Conservation (phyloP, 2,888 invertebrate species). For the Drosophila helvetica region DNA sequence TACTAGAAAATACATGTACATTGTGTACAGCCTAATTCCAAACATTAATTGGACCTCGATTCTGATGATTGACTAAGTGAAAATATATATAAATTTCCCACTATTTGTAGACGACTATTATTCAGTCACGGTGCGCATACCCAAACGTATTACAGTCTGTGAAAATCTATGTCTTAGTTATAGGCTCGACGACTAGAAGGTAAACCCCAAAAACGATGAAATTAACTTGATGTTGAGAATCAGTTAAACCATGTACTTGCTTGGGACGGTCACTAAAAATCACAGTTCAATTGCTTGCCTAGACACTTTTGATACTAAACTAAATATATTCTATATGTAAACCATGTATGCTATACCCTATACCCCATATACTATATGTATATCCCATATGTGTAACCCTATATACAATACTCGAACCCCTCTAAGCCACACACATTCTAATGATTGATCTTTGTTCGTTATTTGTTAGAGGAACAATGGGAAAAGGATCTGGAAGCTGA, state of each 20-base stretch:
- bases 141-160: constrained; percentile 81
- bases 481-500: constrained; percentile 98
- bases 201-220: constrained; percentile 51
- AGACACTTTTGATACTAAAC: constrained; percentile 50
- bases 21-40: constrained; percentile 7
- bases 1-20: constrained; percentile 17
- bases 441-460: constrained; percentile 37
- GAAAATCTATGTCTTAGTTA: constrained; percentile 79
- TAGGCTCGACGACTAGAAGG: constrained; percentile 57
- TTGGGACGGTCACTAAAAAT: constrained; percentile 60
- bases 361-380: background rate
- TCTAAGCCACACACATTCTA: constrained; percentile 71
- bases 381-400: constrained; percentile 39
- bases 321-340: constrained; percentile 47
- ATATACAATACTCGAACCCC: constrained; percentile 19
- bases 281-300: constrained; percentile 61
- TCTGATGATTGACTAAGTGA: constrained; percentile 22
- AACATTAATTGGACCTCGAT: constrained; percentile 12
- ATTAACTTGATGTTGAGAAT: constrained; percentile 22
- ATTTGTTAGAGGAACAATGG: constrained; percentile 92
- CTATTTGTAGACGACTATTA: constrained; percentile 75
- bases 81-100: constrained; percentile 33
- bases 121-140: constrained; percentile 80
- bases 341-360: constrained; percentile 29
- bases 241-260: constrained; percentile 66